Base-by-base conservation (phyloP, 1,140 invertebrate species). In the Saccostrea glomerata region DNA sequence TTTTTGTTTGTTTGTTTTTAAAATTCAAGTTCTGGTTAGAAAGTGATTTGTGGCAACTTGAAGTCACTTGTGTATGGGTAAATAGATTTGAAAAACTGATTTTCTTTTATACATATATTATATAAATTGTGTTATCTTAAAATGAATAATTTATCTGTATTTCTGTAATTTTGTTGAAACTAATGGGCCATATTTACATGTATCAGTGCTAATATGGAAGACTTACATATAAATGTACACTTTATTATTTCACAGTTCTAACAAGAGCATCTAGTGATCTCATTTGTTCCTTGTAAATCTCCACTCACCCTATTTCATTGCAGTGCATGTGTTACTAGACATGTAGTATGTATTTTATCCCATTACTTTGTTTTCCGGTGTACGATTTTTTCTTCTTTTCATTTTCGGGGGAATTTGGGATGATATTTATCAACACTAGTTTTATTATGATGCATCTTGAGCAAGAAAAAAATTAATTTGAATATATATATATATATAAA, bases 181-280 rank as follows among this genome's bases (percentile, higher is more conserved):
- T 63, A 63, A 20, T 63, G 58, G 15, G 58, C 17, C 58, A 63
- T 63, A 63, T 7, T 63, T 77, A 36, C 30, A 25, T 73, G 23
- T 73, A 77, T 77, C 30, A 77, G 25, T 77, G 70, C 70, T 77
- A 77, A 77, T 77, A 15, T 77, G 70, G 70, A 77, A 77, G 25
- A 77, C 25, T 77, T 77, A 36, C 70, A 77, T 73, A 36, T 23
- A 73, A 73, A 12, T 77, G 25, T 77, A 77, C 70, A 77, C 25
- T 9, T 36, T 77, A 17, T 47, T 77, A 77, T 77, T 36, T 25
- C 30, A 36, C 70, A 77, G 25, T 77, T 77, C 30, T 77, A 77
- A 77, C 70, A 77, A 30, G 70, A 77, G 25, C 25, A 77, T 77
- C 15, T 25, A 30, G 30, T 77, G 70, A 77, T 77, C 70, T 77